Conservation (phyloP, 2,113 vertebrate species). For the Alectura lathami region DNA sequence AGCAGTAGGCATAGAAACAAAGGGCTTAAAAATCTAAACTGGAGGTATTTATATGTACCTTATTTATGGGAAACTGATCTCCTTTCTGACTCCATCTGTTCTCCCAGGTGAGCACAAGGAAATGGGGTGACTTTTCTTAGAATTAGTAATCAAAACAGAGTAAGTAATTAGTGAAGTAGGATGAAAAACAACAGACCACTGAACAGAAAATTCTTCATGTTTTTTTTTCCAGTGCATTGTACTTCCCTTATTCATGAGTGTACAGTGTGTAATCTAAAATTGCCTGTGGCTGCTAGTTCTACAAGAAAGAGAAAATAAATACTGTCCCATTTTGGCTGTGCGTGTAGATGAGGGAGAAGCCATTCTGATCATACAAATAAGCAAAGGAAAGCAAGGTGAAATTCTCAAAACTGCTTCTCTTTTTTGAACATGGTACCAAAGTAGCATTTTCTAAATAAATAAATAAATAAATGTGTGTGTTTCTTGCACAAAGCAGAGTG, state of each 20-base stretch:
- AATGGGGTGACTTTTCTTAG: background rate
- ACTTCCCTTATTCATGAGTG: background rate
- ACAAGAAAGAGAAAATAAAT: background rate
- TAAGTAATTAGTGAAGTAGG: background rate
- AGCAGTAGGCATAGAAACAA: background rate
- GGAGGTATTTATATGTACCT: background rate
- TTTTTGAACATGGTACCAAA: background rate
- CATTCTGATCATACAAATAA: background rate
- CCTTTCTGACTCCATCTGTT: background rate
- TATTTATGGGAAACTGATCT: background rate
- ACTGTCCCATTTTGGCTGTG: background rate
- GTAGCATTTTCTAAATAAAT: background rate
- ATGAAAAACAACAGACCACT: background rate
- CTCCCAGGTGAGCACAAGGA: background rate
- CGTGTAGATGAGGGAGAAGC: background rate
- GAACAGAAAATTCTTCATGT: background rate
- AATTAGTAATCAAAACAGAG: background rate
- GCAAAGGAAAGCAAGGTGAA: background rate
- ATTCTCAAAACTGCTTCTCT: background rate
- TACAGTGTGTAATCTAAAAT: background rate
- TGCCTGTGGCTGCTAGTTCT: background rate
- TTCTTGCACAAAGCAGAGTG: background rate
- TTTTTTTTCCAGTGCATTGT: background rate
- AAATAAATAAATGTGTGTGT: accelerated
- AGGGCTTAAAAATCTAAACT: background rate